These are phyloP conservation scores for Cephalopachus bancanus DNA, from an alignment of 2,797 vertebrate genomes.

Conservation along the genomic window DNA sequence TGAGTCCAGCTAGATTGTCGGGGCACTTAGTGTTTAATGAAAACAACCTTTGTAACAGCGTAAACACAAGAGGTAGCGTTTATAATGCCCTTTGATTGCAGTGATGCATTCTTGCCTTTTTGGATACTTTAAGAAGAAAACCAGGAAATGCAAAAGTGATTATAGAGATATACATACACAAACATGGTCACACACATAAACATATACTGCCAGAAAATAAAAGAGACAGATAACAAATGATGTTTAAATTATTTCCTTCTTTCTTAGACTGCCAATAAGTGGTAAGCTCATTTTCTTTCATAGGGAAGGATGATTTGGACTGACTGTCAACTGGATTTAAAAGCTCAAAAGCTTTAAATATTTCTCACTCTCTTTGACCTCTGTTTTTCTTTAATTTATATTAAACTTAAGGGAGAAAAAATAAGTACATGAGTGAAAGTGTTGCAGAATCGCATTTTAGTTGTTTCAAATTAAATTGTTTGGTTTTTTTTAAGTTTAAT, in stretches of 20 bases:
- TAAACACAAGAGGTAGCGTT: slow-evolving; percentile 35
- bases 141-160: background rate
- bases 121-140: slow-evolving; percentile 31
- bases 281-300: background rate
- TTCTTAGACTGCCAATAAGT: background rate
- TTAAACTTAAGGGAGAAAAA: slow-evolving; percentile 48
- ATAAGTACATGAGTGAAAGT: slow-evolving; percentile 6
- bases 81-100: background rate
- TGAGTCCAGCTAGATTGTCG: background rate
- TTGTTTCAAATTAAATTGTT: slow-evolving; percentile 41
- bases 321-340: slow-evolving; percentile 15
- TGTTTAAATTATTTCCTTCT: background rate
- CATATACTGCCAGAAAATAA: background rate
- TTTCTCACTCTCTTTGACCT: background rate
- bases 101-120: background rate
- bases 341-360: slow-evolving; percentile 4
- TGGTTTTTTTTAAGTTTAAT: background rate
- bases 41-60: slow-evolving; percentile 8
- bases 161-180: background rate
- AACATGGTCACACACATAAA: background rate
- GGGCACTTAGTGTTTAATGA: background rate
- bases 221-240: background rate
- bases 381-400: slow-evolving; percentile 16
- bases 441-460: slow-evolving; percentile 14
- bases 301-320: slow-evolving; percentile 22